Percentiles rank a stretch among this genome's conserved stretches.
Conservation (phyloP, 1,140 invertebrate species). For the Pantala flavescens region DNA sequence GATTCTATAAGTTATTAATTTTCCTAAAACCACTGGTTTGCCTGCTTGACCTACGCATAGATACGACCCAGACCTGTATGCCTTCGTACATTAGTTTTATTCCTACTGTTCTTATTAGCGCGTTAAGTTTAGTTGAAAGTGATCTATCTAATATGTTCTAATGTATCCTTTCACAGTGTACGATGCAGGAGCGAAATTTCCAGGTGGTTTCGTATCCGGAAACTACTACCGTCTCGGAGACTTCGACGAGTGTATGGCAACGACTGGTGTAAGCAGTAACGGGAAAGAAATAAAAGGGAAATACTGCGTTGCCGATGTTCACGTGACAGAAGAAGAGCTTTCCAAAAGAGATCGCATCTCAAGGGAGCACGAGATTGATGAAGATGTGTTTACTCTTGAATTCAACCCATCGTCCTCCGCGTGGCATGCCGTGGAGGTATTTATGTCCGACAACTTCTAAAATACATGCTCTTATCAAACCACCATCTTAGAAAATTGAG, state of each 20-base stretch:
- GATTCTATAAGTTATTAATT: too few species aligned
- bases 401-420: neutral
- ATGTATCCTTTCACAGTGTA: neutral
- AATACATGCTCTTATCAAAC: too few species aligned
- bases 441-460: too few species aligned
- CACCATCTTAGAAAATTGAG: too few species aligned
- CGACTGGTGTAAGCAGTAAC: slow-evolving; percentile 18
- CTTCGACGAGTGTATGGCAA: slow-evolving; percentile 11
- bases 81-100: too few species aligned
- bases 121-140: too few species aligned
- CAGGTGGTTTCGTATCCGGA: neutral
- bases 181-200: neutral
- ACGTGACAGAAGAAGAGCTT: neutral
- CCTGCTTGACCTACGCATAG: too few species aligned
- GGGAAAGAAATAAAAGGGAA: slow-evolving; percentile 35
- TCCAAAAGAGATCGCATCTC: neutral
- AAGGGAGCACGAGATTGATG: neutral
- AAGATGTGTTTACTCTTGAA: neutral
- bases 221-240: slow-evolving; percentile 5
- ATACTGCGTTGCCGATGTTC: slow-evolving; percentile 48
- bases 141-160: too few species aligned
- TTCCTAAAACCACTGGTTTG: too few species aligned
- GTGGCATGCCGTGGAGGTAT: neutral
- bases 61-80: too few species aligned
- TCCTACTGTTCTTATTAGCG: too few species aligned